phyloP scores from a whole-genome alignment of 2,113 vertebrate species.

The Leucoraja erinaceus region DNA sequence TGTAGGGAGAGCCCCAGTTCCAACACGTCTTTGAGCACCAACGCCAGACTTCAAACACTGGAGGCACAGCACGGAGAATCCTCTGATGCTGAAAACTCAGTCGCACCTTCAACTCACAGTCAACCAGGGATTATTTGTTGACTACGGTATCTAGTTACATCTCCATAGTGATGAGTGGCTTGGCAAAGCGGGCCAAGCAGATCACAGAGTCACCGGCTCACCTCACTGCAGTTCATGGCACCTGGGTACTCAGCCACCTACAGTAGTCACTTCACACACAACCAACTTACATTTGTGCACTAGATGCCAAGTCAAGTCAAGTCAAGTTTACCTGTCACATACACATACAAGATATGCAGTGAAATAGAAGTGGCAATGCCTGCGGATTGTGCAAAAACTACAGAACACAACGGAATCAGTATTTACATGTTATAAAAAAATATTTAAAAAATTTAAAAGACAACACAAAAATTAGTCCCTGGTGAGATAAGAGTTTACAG shows the following conservation, averaged over 20 bases:
- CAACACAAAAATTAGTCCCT: too few species aligned
- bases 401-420: too few species aligned
- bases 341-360: too few species aligned
- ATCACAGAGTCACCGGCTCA: background rate
- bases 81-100: background rate
- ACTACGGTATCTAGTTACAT: background rate
- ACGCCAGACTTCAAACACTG: background rate
- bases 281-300: background rate
- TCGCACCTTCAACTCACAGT: background rate
- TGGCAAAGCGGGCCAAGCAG: background rate
- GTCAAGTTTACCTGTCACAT: too few species aligned
- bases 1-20: too few species aligned
- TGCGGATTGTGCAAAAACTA: background rate
- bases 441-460: too few species aligned
- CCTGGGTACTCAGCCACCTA: background rate
- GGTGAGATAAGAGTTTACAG: too few species aligned
- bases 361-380: too few species aligned
- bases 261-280: background rate
- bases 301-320: too few species aligned
- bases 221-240: background rate
- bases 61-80: too few species aligned
- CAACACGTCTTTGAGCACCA: background rate
- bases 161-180: slow-evolving; percentile 31
- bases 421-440: too few species aligned
- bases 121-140: background rate